Percentiles rank a stretch among this genome's conserved stretches.
Evolutionary conservation across 1,140 invertebrate genomes (phyloP).

Genomic region (Orius laevigatus): DNA sequence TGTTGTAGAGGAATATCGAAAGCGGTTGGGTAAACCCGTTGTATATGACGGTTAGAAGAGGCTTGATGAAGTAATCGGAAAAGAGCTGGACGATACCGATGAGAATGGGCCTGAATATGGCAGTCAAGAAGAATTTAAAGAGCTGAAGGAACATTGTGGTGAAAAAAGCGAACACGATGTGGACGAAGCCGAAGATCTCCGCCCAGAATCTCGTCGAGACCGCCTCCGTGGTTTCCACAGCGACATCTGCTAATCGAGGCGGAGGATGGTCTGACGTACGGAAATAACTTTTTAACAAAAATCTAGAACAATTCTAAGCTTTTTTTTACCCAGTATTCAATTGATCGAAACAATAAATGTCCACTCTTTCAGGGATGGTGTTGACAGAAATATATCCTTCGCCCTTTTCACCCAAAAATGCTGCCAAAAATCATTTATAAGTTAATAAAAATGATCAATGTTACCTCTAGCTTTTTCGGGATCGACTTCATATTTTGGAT

Average conservation of each 20-base stretch:
- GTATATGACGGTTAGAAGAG: conserved; percentile 40
- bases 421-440: too few relatives aligned
- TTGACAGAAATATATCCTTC: conserved; percentile 10
- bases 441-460: too few relatives aligned
- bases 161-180: conserved; percentile 39
- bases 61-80: conserved; percentile 50
- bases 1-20: conserved; percentile 39
- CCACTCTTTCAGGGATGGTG: conserved; percentile 29
- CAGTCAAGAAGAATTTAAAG: conserved; percentile 33
- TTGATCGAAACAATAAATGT: conserved; percentile 50
- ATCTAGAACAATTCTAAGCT: neutral
- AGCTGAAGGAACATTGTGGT: conserved; percentile 43
- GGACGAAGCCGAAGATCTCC: conserved; percentile 42
- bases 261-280: conserved; percentile 42
- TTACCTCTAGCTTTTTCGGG: too few relatives aligned
- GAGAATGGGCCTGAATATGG: conserved; percentile 36
- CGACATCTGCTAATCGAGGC: conserved; percentile 33
- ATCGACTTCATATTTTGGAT: too few relatives aligned
- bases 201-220: conserved; percentile 45
- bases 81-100: conserved; percentile 40
- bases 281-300: conserved; percentile 28
- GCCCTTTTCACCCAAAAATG: too few relatives aligned
- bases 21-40: conserved; percentile 45
- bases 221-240: conserved; percentile 38
- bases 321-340: conserved; percentile 42